Percentiles rank a stretch among this genome's conserved stretches.
These are phyloP conservation scores for Chloropsis cyanopogon DNA, from an alignment of 2,113 vertebrate species.

Conservation along the genomic window DNA sequence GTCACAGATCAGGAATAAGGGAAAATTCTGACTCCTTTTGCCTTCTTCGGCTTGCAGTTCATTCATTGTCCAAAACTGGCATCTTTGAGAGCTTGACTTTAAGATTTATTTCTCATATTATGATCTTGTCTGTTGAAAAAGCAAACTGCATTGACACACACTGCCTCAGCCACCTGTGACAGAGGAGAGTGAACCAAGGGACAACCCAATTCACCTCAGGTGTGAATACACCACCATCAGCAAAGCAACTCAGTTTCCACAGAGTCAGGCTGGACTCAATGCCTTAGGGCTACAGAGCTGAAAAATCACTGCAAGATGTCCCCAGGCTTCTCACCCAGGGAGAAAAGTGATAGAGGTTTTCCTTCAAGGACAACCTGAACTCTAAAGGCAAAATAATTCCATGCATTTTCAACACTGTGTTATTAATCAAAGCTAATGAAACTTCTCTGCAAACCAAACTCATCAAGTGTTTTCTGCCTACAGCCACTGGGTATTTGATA, in stretches of 20 bases:
- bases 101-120: background rate
- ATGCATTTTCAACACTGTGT: background rate
- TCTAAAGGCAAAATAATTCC: background rate
- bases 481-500: background rate
- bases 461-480: background rate
- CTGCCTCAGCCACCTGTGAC: background rate
- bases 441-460: background rate
- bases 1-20: background rate
- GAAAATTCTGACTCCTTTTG: background rate
- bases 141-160: background rate
- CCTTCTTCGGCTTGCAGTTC: background rate
- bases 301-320: background rate
- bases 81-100: background rate
- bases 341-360: background rate
- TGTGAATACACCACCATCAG: background rate
- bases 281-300: background rate
- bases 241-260: background rate
- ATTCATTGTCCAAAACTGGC: background rate
- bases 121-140: background rate
- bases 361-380: background rate
- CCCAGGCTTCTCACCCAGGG: background rate
- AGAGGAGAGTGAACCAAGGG: background rate
- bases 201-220: background rate
- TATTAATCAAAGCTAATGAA: slow-evolving; percentile 4
- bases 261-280: background rate